A percentile compares a stretch with the other conserved stretches of the same genome.
These are phyloP conservation scores for Antechinus flavipes DNA, from an alignment of 2,113 vertebrate genomes.

Conservation along the genomic window DNA sequence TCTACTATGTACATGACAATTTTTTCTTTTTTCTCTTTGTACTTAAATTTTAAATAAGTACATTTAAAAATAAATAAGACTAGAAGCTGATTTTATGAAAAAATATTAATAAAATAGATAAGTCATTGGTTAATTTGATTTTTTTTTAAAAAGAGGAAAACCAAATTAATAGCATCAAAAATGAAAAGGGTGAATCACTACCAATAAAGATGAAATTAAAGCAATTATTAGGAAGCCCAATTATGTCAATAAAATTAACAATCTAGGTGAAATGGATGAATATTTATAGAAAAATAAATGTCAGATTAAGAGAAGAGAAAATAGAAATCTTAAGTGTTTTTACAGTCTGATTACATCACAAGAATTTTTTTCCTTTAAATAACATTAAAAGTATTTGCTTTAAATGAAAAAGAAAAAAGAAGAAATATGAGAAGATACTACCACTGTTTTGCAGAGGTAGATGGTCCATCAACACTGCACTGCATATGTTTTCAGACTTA, in stretches of 20 bases:
- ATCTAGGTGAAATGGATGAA: neutral
- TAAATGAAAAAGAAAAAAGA: neutral
- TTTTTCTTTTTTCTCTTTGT: too few species aligned
- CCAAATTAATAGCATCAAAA: neutral
- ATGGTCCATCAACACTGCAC: neutral
- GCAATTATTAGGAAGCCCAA: neutral
- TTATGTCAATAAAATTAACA: neutral
- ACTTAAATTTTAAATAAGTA: too few species aligned
- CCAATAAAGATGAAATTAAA: neutral
- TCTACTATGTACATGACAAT: too few species aligned
- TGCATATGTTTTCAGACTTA: neutral
- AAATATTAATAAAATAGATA: neutral
- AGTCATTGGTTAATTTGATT: neutral
- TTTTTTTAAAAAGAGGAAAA: neutral
- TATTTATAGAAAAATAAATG: neutral
- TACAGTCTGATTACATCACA: neutral
- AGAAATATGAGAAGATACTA: neutral
- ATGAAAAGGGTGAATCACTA: neutral
- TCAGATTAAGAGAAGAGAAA: neutral
- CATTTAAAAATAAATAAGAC: neutral
- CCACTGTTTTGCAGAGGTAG: neutral
- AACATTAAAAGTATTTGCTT: neutral
- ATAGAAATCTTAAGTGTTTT: neutral
- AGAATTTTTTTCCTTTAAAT: neutral
- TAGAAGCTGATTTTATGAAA: neutral